phyloP scores from a whole-genome alignment of 2,888 invertebrate genomes.

The Celastrina argiolus region DNA sequence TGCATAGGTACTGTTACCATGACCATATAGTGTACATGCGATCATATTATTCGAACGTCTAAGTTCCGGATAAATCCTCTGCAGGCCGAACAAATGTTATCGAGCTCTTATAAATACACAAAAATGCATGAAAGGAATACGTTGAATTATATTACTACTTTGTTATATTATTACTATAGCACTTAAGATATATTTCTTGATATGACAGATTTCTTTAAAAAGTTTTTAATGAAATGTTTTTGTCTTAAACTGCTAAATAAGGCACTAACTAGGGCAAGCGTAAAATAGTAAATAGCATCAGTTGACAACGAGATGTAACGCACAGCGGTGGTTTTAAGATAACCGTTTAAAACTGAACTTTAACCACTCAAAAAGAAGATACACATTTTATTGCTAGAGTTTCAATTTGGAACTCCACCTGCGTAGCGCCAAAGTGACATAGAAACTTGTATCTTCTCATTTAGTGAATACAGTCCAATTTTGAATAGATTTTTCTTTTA shows the following conservation, averaged over 20 bases:
- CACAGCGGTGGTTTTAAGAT: too few species aligned
- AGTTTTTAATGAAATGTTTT: neutral
- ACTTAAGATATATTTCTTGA: neutral
- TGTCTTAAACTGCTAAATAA: neutral
- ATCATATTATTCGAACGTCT: too few species aligned
- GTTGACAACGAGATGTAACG: too few species aligned
- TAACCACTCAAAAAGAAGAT: too few species aligned
- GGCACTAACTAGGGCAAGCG: neutral
- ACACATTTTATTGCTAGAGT: too few species aligned
- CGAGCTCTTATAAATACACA: neutral
- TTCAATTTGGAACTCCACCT: too few species aligned
- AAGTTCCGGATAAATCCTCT: neutral
- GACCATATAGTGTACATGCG: neutral
- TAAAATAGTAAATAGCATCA: neutral
- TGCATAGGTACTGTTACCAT: neutral
- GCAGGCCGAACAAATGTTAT: neutral
- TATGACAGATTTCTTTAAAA: neutral
- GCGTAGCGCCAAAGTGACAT: too few species aligned
- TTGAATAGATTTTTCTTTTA: too few species aligned
- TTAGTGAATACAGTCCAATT: too few species aligned
- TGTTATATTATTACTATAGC: neutral
- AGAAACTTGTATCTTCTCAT: too few species aligned
- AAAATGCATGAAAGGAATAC: conserved; percentile 11
- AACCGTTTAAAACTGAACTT: too few species aligned
- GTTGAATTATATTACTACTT: neutral